Evolutionary conservation across 37 sponge, comb jelly and placozoan species (phyloP).

Genomic region (Geodia barretti): DNA sequence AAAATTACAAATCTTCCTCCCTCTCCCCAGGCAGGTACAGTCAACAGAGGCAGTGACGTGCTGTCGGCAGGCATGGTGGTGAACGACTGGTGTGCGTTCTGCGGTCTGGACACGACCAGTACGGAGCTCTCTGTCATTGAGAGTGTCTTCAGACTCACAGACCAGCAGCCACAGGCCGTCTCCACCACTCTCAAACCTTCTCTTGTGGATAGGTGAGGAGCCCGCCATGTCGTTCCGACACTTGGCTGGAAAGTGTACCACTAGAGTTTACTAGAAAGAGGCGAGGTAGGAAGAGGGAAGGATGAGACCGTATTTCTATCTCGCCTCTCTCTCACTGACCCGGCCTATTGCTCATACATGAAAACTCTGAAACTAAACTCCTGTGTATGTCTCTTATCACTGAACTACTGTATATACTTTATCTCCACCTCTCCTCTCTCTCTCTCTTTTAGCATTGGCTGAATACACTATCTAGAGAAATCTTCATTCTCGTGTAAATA

Average conservation of each 20-base stretch:
- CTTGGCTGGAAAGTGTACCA: no score
- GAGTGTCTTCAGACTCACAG: conserved; percentile 94
- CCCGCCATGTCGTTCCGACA: no score
- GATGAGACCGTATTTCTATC: no score
- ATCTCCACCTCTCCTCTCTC: neutral
- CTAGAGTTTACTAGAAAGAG: no score
- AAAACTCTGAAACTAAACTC: no score
- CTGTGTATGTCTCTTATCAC: no score
- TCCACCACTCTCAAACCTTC: conserved; percentile 72
- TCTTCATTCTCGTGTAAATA: neutral
- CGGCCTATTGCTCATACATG: no score
- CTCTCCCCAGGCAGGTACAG: conserved; percentile 88
- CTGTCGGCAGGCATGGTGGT: conserved; percentile 96
- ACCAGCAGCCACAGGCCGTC: conserved; percentile 66
- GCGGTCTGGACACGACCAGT: conserved; percentile 96
- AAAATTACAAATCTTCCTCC: neutral
- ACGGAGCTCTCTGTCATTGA: conserved; percentile 97
- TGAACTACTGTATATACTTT: no score
- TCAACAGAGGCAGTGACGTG: conserved; percentile 97
- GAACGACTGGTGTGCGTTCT: conserved; percentile 98
- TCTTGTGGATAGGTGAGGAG: conserved; percentile 90
- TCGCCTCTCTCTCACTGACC: no score
- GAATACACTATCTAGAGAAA: neutral
- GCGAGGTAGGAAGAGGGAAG: no score
- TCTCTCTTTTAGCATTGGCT: conserved; percentile 2